Evolutionary conservation across 2,888 invertebrate genomes (phyloP).

Genomic region (Ischnura elegans): DNA sequence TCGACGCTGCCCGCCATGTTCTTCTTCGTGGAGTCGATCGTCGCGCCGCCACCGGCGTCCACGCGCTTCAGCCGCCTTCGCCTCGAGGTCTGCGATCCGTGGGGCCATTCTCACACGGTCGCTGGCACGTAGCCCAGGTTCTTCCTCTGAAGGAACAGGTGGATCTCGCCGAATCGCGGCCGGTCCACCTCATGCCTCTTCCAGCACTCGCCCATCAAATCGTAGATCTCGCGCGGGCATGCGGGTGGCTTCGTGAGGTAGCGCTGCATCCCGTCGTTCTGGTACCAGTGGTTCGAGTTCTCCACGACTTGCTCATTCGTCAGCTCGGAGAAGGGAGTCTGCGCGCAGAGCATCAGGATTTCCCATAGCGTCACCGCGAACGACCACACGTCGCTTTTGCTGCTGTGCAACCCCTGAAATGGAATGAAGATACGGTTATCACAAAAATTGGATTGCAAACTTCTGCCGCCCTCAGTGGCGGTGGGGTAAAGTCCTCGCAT

Average conservation of each 20-base stretch:
- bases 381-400: constrained; percentile 94
- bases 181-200: constrained; percentile 88
- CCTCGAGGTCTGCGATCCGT: neutral
- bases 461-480: no score
- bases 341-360: constrained; percentile 88
- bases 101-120: constrained; percentile 57
- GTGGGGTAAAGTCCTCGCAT: no score
- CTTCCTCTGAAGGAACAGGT: constrained; percentile 88
- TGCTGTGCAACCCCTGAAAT: constrained; percentile 90
- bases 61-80: constrained; percentile 36
- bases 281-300: constrained; percentile 86
- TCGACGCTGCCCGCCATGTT: neutral
- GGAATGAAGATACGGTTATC: constrained; percentile 44
- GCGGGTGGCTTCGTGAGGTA: constrained; percentile 84
- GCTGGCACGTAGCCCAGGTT: constrained; percentile 83
- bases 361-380: constrained; percentile 96
- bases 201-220: constrained; percentile 96
- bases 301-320: constrained; percentile 91
- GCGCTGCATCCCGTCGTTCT: constrained; percentile 80
- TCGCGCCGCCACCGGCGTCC: neutral
- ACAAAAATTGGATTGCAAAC: no score
- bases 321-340: constrained; percentile 90
- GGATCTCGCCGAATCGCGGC: constrained; percentile 93
- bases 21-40: neutral
- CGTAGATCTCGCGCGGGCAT: constrained; percentile 93